phyloP scores from a whole-genome alignment of 2,113 vertebrate species.

The Anguilla japonica region DNA sequence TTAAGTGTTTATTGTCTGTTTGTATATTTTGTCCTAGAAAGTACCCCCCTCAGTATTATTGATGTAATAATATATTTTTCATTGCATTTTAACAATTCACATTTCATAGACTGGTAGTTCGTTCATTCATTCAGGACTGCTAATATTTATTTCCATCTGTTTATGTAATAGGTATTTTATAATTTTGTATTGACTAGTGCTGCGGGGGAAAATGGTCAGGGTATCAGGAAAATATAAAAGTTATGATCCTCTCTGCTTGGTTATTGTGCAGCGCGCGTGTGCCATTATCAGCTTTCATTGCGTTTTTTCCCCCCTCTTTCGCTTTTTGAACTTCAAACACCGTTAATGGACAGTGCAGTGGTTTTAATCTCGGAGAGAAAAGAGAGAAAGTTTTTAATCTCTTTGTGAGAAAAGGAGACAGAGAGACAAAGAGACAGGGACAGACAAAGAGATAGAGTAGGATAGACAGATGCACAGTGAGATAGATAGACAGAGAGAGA shows the following conservation, averaged over 20 bases:
- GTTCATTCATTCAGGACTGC: not conserved
- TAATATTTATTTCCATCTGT: not conserved
- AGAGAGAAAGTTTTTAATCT: too few relatives aligned
- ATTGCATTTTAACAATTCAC: not conserved
- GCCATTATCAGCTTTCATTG: not conserved
- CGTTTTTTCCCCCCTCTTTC: not conserved
- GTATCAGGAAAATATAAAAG: not conserved
- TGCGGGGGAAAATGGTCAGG: not conserved
- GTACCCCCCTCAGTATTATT: not conserved
- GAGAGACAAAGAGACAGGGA: too few relatives aligned
- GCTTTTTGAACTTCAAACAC: conserved; percentile 26
- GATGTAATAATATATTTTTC: not conserved
- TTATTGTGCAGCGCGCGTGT: not conserved
- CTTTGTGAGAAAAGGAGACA: too few relatives aligned
- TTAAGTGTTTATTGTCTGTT: not conserved
- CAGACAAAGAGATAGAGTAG: too few relatives aligned
- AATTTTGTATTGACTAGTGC: not conserved
- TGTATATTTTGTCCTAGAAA: not conserved
- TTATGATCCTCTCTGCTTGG: not conserved
- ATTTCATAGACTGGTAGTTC: not conserved
- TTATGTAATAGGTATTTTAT: not conserved
- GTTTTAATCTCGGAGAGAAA: conserved; percentile 49
- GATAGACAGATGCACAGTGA: too few relatives aligned
- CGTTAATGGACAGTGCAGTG: conserved; percentile 37
- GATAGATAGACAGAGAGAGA: not conserved